phyloP scores from a whole-genome alignment of 2,797 vertebrate species.

The Limosa lapponica region DNA sequence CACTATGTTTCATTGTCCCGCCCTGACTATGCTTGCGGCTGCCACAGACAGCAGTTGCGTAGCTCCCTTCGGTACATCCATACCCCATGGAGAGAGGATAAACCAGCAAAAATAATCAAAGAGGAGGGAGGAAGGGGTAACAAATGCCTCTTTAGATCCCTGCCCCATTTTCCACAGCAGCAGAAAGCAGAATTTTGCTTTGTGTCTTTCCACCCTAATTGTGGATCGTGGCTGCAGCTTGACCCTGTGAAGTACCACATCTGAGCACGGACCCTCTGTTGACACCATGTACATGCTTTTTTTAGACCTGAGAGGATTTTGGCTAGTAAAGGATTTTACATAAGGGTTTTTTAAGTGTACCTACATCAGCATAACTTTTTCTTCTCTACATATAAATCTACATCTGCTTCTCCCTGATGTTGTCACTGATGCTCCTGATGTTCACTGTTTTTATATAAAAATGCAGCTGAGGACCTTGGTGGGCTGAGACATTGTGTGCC shows the following conservation, averaged over 20 bases:
- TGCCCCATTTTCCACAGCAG: not conserved
- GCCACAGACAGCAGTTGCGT: not conserved
- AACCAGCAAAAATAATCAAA: not conserved
- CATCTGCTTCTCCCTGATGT: not conserved
- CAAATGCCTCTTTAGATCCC: not conserved
- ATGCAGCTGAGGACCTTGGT: not conserved
- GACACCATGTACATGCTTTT: not conserved
- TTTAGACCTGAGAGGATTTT: not conserved
- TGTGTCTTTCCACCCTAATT: not conserved
- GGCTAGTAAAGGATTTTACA: not conserved
- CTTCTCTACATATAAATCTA: not conserved
- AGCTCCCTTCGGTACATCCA: not conserved
- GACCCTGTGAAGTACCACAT: not conserved
- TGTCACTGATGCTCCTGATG: not conserved
- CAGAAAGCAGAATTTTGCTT: not conserved
- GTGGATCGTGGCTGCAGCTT: not conserved
- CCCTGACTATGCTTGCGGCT: not conserved
- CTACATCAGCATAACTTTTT: not conserved
- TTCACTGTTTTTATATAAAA: not conserved
- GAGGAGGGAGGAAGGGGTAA: not conserved
- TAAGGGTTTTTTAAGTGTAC: not conserved
- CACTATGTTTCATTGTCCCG: accelerated
- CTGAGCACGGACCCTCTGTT: not conserved
- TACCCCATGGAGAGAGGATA: not conserved
- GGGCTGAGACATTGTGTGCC: accelerated